These are phyloP conservation scores for Plecturocebus donacophilus DNA, from an alignment of 2,113 vertebrate species.

Conservation along the genomic window DNA sequence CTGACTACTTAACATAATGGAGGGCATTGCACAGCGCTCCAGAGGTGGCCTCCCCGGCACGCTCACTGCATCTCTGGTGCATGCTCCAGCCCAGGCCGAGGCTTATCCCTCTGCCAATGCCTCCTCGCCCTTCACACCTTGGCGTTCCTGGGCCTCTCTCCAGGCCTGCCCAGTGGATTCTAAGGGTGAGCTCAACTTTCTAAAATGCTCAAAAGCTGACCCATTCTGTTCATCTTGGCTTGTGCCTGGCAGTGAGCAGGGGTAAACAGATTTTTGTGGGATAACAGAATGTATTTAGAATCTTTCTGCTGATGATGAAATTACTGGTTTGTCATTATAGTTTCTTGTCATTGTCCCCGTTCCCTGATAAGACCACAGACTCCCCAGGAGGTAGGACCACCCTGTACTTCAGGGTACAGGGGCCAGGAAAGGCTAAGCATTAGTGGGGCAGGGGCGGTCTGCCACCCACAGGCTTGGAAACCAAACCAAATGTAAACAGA, in stretches of 20 bases:
- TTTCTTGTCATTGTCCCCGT: neutral
- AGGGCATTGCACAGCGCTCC: fast-evolving
- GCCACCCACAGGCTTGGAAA: neutral
- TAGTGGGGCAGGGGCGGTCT: neutral
- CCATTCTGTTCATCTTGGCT: neutral
- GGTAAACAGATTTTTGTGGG: neutral
- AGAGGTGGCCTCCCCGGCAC: neutral
- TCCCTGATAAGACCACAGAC: neutral
- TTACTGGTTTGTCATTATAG: neutral
- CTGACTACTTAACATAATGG: neutral
- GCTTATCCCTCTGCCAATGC: neutral
- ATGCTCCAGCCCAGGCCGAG: fast-evolving
- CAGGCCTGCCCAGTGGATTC: neutral
- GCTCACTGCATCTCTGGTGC: fast-evolving
- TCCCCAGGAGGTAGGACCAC: neutral
- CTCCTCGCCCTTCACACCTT: neutral
- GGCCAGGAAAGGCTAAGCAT: neutral
- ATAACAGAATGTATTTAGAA: neutral
- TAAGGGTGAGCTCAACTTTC: neutral
- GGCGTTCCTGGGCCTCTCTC: neutral
- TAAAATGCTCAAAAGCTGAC: neutral
- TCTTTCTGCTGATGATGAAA: neutral
- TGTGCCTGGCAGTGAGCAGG: neutral
- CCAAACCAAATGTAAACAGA: constrained; percentile 15
- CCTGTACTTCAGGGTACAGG: neutral